A percentile compares a stretch with the other conserved stretches of the same genome.
phyloP scores from a whole-genome alignment of 2,113 vertebrate genomes.

The Vireo altiloquus region DNA sequence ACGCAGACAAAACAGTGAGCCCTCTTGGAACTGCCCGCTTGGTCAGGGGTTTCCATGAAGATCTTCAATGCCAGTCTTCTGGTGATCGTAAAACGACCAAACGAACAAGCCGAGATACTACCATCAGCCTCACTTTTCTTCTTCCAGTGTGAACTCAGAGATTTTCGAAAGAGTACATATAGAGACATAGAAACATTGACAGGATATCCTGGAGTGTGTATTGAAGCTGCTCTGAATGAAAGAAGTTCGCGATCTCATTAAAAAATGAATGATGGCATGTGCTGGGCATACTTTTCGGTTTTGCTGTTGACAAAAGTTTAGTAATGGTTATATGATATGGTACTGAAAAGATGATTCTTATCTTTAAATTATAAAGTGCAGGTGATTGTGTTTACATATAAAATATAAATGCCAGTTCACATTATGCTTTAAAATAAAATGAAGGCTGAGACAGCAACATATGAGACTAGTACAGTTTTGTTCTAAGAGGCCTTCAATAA shows the following conservation, averaged over 20 bases:
- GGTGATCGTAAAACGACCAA: background rate
- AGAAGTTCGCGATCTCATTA: background rate
- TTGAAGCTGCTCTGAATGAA: background rate
- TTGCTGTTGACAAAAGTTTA: background rate
- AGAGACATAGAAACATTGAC: background rate
- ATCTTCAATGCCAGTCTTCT: background rate
- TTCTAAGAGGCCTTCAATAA: background rate
- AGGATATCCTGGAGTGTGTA: background rate
- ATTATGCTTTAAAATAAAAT: background rate
- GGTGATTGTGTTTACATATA: background rate
- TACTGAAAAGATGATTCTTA: background rate
- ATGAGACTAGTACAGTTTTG: background rate
- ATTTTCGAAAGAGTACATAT: accelerated
- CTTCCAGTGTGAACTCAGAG: background rate
- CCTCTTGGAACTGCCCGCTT: too few relatives aligned
- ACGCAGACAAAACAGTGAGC: background rate
- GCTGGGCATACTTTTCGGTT: background rate
- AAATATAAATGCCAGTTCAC: background rate
- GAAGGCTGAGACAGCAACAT: accelerated
- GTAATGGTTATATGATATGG: background rate
- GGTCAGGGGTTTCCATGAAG: background rate
- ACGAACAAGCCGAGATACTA: background rate
- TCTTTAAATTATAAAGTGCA: background rate
- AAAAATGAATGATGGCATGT: background rate
- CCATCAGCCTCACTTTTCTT: background rate